Evolutionary conservation across 2,797 vertebrate species (phyloP).

Genomic region (Falco novaeseelandiae): DNA sequence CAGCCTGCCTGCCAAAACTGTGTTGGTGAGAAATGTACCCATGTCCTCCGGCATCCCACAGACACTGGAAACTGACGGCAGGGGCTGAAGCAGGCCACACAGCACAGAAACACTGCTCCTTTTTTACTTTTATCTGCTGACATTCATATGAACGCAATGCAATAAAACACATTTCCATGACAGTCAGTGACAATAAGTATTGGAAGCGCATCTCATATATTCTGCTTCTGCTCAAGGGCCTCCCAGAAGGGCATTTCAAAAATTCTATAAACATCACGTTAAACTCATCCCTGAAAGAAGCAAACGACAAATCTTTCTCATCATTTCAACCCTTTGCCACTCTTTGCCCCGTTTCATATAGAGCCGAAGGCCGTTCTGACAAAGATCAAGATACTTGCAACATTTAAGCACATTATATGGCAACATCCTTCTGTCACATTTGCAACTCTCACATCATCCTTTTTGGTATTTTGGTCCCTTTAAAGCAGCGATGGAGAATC

Average conservation of each 20-base stretch:
- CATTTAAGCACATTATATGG: background rate
- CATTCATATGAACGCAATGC: conserved; percentile 52
- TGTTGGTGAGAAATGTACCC: conserved; percentile 21
- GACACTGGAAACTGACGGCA: conserved; percentile 4
- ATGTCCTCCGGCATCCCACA: background rate
- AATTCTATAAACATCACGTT: background rate
- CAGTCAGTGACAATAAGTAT: background rate
- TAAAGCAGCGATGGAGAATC: conserved; percentile 10
- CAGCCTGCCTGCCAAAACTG: background rate
- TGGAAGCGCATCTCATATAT: background rate
- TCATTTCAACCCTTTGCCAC: background rate
- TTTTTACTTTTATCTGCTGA: conserved; percentile 51
- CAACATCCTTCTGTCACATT: conserved; percentile 8
- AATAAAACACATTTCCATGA: conserved; percentile 56
- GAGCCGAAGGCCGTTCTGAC: background rate
- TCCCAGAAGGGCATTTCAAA: conserved; percentile 45
- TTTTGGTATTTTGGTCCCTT: background rate
- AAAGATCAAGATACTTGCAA: background rate
- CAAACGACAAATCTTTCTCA: background rate
- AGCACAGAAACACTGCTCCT: conserved; percentile 46
- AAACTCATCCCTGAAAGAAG: conserved; percentile 31
- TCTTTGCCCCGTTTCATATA: background rate
- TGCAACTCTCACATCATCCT: background rate
- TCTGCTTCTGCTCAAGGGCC: conserved; percentile 24
- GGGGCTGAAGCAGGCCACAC: conserved; percentile 21